Evolutionary conservation across 1,140 invertebrate genomes (phyloP), one percentile per base, ranked within the genome.

Genomic region (Aleiodes sp.): DNA sequence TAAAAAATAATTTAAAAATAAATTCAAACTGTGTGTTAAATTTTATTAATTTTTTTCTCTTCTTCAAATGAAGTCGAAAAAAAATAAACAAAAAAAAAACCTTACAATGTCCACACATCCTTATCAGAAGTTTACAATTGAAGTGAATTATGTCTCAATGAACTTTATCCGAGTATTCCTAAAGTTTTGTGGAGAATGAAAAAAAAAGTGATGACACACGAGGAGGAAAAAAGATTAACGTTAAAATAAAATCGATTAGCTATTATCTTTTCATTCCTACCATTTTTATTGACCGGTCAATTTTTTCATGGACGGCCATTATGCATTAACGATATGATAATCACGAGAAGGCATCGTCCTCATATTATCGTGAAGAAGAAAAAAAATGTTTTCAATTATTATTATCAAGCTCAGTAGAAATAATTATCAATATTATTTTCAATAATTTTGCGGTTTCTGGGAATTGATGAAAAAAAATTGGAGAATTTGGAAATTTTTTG

Each of bases 1-100:
- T 84, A 81, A 79, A 86, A 52, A 84, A 84, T 85, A 83, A 86
- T 86, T 84, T 85, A 86, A 86, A 85, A 86, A 85, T 84, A 80
- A 82, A 35, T 35, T 35, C 31, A 35, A 4, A 35, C 31, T 6
- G 31, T 35, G 31, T 35, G 31, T 10, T 6, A 35, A 35, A 6
- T 35, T 35, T n/a, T n/a, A n/a, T n/a, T n/a, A n/a, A n/a, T n/a
- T n/a, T n/a, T n/a, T n/a, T n/a, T n/a, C n/a, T n/a, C n/a, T n/a
- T n/a, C n/a, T n/a, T n/a, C n/a, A n/a, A n/a, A n/a, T n/a, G n/a
- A n/a, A n/a, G n/a, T n/a, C n/a, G n/a, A n/a, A n/a, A n/a, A n/a
- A n/a, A n/a, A n/a, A n/a, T n/a, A n/a, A n/a, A n/a, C n/a, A n/a
- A n/a, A n/a, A n/a, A n/a, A n/a, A n/a, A n/a, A n/a, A n/a, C n/a